Conservation (phyloP, 1,140 invertebrate species). For the Sycophila sp. region DNA sequence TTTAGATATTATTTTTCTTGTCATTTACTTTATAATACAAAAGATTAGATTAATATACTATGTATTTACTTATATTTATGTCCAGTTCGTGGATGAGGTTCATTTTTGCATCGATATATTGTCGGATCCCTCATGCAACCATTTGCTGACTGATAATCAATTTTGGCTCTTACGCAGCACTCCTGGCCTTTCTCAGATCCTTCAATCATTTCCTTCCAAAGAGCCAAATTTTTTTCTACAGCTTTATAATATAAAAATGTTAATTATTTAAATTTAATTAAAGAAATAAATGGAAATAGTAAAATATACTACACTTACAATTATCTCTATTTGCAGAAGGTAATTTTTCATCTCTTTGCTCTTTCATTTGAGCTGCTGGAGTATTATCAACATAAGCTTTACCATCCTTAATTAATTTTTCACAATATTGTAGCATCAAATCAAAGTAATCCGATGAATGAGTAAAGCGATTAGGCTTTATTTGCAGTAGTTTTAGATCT, state of each 20-base stretch:
- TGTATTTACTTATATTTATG: constrained; percentile 89
- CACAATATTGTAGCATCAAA: constrained; percentile 87
- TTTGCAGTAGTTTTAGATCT: constrained; percentile 90
- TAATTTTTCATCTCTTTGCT: constrained; percentile 88
- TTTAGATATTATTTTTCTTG: constrained; percentile 16
- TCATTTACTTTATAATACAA: constrained; percentile 29
- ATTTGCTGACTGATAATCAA: constrained; percentile 96
- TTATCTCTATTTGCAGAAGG: constrained; percentile 90
- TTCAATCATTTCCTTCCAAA: constrained; percentile 97
- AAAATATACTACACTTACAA: constrained; percentile 66
- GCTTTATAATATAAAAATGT: constrained; percentile 67
- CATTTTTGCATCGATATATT: constrained; percentile 98
- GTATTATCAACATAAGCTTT: constrained; percentile 98
- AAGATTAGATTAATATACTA: constrained; percentile 32
- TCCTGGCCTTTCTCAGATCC: constrained; percentile 82
- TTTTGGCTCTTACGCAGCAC: constrained; percentile 96
- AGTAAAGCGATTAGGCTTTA: constrained; percentile 93
- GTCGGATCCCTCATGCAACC: constrained; percentile 99
- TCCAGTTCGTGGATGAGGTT: constrained; percentile 92
- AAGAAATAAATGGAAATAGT: not conserved
- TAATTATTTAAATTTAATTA: constrained; percentile 6
- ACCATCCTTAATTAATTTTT: constrained; percentile 85
- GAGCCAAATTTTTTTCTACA: constrained; percentile 84
- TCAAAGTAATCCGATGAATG: constrained; percentile 99
- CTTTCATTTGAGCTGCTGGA: constrained; percentile 93